A percentile compares a stretch with the other conserved stretches of the same genome.
These are phyloP conservation scores for Erithacus rubecula DNA, from an alignment of 2,797 vertebrate species.

Conservation along the genomic window DNA sequence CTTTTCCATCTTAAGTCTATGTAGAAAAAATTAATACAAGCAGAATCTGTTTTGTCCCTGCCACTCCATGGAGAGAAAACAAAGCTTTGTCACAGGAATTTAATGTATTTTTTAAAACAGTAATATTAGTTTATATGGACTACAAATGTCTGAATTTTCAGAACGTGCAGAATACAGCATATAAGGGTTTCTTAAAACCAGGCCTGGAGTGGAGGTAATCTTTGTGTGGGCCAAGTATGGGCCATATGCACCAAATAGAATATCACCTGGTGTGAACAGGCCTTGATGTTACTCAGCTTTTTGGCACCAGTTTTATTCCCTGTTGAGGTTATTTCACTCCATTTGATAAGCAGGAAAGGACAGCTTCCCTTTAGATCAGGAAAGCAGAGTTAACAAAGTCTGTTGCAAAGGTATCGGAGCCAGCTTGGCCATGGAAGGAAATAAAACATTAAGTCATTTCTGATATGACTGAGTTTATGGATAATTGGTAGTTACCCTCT, in stretches of 20 bases:
- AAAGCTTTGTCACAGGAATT: background rate
- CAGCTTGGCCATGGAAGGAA: slow-evolving; percentile 18
- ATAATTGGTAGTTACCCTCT: slow-evolving; percentile 59
- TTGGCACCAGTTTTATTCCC: background rate
- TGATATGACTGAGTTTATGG: background rate
- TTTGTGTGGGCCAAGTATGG: background rate
- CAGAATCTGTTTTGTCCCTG: accelerated
- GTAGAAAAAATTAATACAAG: background rate
- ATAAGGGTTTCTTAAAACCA: background rate
- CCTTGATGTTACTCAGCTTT: background rate
- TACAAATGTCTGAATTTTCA: background rate
- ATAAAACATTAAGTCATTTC: slow-evolving; percentile 44
- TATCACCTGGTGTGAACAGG: background rate
- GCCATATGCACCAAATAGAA: background rate
- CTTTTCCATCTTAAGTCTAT: background rate
- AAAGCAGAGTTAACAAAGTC: background rate
- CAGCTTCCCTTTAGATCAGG: background rate
- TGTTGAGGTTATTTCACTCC: background rate
- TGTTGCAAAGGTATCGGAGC: background rate
- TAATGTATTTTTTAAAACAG: background rate
- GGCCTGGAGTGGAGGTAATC: background rate
- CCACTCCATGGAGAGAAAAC: background rate
- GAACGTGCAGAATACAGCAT: background rate
- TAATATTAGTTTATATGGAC: background rate
- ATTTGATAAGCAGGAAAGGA: background rate